Percentiles rank a stretch among this genome's conserved stretches.
Conservation (phyloP, 2,888 invertebrate species). For the Chalcosyrphus nemorum region DNA sequence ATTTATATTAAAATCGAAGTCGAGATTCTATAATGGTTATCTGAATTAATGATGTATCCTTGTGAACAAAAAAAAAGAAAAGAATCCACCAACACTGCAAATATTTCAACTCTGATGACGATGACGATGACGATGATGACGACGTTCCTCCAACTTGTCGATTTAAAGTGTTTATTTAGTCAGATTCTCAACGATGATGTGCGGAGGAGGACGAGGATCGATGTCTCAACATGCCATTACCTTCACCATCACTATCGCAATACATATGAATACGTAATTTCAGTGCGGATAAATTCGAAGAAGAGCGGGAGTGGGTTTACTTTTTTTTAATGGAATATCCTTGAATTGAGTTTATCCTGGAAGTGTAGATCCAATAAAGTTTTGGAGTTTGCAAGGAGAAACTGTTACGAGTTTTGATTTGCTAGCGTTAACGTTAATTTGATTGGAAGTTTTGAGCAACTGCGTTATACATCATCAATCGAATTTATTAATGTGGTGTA, state of each 20-base stretch:
- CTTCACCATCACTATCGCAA: constrained; percentile 23
- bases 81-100: background rate
- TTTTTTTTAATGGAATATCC: constrained; percentile 62
- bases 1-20: constrained; percentile 54
- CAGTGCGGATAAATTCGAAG: constrained; percentile 26
- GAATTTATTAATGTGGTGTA: constrained; percentile 9
- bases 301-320: constrained; percentile 20
- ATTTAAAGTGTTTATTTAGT: constrained; percentile 47
- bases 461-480: constrained; percentile 13
- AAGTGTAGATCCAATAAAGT: constrained; percentile 40
- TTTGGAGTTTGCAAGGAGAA: constrained; percentile 7
- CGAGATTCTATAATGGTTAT: constrained; percentile 42
- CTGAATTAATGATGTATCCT: constrained; percentile 53
- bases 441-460: constrained; percentile 31
- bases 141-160: background rate
- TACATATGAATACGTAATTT: constrained; percentile 50
- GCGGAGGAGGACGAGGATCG: background rate
- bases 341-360: constrained; percentile 24
- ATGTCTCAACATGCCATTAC: constrained; percentile 48
- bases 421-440: constrained; percentile 50
- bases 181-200: constrained; percentile 1
- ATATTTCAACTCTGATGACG: background rate
- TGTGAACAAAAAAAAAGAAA: no score
- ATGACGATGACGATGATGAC: no score
- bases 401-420: constrained; percentile 41